Evolutionary conservation across 2,797 vertebrate genomes (phyloP), one percentile per base, ranked within the genome.

Genomic region (Stomatorhinus walkeri): DNA sequence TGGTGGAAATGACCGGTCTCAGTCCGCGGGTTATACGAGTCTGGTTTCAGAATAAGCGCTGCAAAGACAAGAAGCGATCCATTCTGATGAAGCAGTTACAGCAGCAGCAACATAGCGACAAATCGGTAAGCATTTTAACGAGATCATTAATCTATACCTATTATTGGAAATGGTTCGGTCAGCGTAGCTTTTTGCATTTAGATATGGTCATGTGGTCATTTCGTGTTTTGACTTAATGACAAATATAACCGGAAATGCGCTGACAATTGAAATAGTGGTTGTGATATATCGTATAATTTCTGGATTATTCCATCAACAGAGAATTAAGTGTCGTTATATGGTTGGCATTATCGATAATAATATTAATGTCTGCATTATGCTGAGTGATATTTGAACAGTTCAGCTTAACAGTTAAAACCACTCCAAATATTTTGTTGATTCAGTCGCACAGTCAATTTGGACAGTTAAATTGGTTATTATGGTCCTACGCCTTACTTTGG

Each of bases 41-140:
- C 89, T 99, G 98, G 98, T 99, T 99, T 95, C 98, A 99, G 95
- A 99, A 99, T 95, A 99, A 99, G 91, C 97, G 98, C 79, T 99
- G 98, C 94, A 99, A 99, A 91, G 98, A 99, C 95, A 99, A 99
- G 94, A 99, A 99, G 91, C 97, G 96, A 87, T 95, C 96, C 36
- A 95, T 97, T 54, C 96, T 97, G 64, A 97, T 98, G 95, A 99
- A 98, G 91, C 97, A 98, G 93, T 95, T 97, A 49, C 97, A 96
- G 91, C 96, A 98, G 92, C 97, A 97, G 91, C 97, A 98, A 93
- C 97, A 97, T 93, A 96, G 90, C 93, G 97, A 97, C 94, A 97
- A 97, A 94, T 95, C 96, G 93, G 96, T 98, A 94, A 97, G 97
- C 90, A 92, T 94, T 91, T 94, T 94, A 91, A 94, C 94, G 94